Base-by-base conservation (phyloP, 35 echinoderm and acorn worm genomes). In the Hemicentrotus pulcherrimus region DNA sequence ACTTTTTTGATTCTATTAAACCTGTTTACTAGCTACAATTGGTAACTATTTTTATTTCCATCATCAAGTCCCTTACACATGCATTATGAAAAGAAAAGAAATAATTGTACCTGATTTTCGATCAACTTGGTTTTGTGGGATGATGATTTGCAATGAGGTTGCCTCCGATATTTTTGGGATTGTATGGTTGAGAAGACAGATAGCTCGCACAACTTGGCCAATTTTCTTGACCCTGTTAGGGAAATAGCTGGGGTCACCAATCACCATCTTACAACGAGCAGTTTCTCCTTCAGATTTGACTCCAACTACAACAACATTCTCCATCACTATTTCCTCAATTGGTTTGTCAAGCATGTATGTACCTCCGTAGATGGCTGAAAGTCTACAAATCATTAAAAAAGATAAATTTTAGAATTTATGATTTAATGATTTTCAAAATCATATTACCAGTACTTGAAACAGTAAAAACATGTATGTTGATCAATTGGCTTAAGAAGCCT, bases 301-400 rank as follows among this genome's bases (percentile, higher is more conserved):
- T 50, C 98, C 98, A 33, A 32, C 86, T 19, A 99, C 97, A 9
- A 86, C 30, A 18, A 96, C 98, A 86, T 96, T 86, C 10, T 90
- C 88, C 86, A 96, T 92, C 47, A 89, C 94, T 41, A 99, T 86
- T 31, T 96, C 94, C 10, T 99, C 95, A 95, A 99, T 96, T n/a
- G 97, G 98, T 89, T 99, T 99, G 96, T 96, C 94, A 19, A 99
- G 92, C 98, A 99, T 99, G 94, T 99, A 99, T 35, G 98, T 99
- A n/a, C 98, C 98, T 24, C 98, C 98, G 89, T 99, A 99, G 86
- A 99, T 99, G 32, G 98, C 98, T 86, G 97, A 98, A 90, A 99
- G 94, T 94, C 98, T 99, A 78, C 65, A 78, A n/a, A 78, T 22
- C 28, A 24, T 78, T 18, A 22, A n/a, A 78, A 28, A 78, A 78